A percentile compares a stretch with the other conserved stretches of the same genome.
Conservation (phyloP, 2,888 invertebrate species). For the Heliconius hortense region DNA sequence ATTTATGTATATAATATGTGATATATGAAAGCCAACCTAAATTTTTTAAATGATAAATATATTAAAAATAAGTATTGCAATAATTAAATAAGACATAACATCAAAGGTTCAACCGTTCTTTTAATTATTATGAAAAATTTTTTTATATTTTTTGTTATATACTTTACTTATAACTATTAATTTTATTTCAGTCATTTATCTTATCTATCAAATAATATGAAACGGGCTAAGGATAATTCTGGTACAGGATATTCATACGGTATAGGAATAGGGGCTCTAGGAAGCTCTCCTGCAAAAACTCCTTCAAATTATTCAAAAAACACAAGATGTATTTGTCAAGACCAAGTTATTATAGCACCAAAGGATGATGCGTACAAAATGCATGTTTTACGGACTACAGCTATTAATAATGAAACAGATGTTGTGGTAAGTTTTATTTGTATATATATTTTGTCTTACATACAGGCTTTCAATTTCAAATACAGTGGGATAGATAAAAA, state of each 20-base stretch:
- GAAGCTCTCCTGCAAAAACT: slow-evolving; percentile 50
- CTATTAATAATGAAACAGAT: slow-evolving; percentile 64
- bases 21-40: slow-evolving; percentile 4
- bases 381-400: slow-evolving; percentile 68
- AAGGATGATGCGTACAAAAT: slow-evolving; percentile 56
- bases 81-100: background rate
- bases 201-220: slow-evolving; percentile 61
- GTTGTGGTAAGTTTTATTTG: slow-evolving; percentile 57
- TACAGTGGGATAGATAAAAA: background rate
- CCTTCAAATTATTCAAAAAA: slow-evolving; percentile 49
- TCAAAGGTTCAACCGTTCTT: background rate
- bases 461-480: background rate
- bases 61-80: slow-evolving; percentile 3
- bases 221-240: slow-evolving; percentile 72
- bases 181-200: slow-evolving; percentile 60
- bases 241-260: slow-evolving; percentile 74
- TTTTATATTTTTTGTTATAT: background rate
- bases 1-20: background rate
- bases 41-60: slow-evolving; percentile 7
- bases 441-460: no score
- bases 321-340: slow-evolving; percentile 57
- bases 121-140: background rate
- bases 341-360: slow-evolving; percentile 50
- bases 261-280: slow-evolving; percentile 62
- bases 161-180: slow-evolving; percentile 12